Base-by-base conservation (phyloP, 1,140 invertebrate species). In the Drosophila prosaltans region DNA sequence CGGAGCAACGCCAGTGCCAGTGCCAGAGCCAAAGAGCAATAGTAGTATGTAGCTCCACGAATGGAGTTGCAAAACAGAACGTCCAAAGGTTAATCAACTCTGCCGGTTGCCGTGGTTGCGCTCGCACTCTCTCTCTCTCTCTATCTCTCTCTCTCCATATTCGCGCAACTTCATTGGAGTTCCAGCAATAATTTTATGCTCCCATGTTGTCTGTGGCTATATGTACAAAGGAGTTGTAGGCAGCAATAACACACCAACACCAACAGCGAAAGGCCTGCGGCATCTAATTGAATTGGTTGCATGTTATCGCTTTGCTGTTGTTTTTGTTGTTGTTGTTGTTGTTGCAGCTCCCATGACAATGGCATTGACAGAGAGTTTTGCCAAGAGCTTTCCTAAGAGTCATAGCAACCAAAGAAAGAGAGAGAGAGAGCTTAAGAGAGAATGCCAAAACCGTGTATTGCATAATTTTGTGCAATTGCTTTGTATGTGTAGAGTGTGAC, bases 51-150 rank as follows among this genome's bases (percentile, higher is more conserved):
- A 36, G 32, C 84, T 84, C 78, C 78, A 84, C 84, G 85, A 88
- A 91, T 73, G 83, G 66, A 80, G 81, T 82, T 85, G 81, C 77
- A 91, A 90, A 91, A 89, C 73, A 81, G 75, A 91, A 91, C 74
- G 90, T 73, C 77, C 74, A 91, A 91, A 91, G 90, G 90, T 91
- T 91, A 91, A 91, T 91, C 90, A 91, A 91, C 90, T 91, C 86
- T 88, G 45, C 45, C 45, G 45, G 45, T 51, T 51, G 21, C n/a
- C 21, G 45, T 48, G 7, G 45, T 48, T 2, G 43, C 21, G 16
- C 5, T 45, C 7, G 43, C 10, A 41, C 63, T 61, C 57, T 59
- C 51, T 69, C 58, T 67, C 74, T 72, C 59, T 48, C 45, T 48
- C 45, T 43, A 65, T 36, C 58, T 69, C 65, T 62, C 16, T 63